These are phyloP conservation scores for Rallus crepitans DNA, from an alignment of 2,797 vertebrate species.

Conservation along the genomic window DNA sequence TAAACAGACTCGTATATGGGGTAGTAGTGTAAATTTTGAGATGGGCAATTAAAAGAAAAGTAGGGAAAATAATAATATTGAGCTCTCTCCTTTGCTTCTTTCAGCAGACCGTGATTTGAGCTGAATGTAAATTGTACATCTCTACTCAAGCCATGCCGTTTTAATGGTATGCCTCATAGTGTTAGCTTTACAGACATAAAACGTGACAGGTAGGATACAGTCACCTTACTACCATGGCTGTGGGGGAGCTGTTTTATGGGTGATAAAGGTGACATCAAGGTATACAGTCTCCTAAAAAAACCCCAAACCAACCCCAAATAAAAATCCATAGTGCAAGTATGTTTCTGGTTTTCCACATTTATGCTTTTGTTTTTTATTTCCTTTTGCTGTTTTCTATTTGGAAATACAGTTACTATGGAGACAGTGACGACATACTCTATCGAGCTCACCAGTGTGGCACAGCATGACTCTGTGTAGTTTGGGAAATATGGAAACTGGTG, in stretches of 20 bases:
- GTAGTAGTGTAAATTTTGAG: background rate
- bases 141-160: background rate
- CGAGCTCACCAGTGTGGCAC: background rate
- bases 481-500: background rate
- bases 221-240: too few species aligned
- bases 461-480: background rate
- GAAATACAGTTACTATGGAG: conserved; percentile 39
- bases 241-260: background rate
- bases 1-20: fast-evolving
- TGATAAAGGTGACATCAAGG: background rate
- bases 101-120: background rate
- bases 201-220: background rate
- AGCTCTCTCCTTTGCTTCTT: background rate
- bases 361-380: background rate
- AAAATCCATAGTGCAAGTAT: background rate
- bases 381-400: conserved; percentile 5
- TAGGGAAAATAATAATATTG: background rate
- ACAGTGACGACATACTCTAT: background rate
- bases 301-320: background rate
- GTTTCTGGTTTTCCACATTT: conserved; percentile 27
- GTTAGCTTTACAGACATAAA: background rate
- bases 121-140: background rate
- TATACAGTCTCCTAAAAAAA: background rate
- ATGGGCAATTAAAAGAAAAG: background rate
- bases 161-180: background rate